Evolutionary conservation across 2,113 vertebrate genomes (phyloP), one percentile per base, ranked within the genome.

Genomic region (Haliaeetus leucogaster): DNA sequence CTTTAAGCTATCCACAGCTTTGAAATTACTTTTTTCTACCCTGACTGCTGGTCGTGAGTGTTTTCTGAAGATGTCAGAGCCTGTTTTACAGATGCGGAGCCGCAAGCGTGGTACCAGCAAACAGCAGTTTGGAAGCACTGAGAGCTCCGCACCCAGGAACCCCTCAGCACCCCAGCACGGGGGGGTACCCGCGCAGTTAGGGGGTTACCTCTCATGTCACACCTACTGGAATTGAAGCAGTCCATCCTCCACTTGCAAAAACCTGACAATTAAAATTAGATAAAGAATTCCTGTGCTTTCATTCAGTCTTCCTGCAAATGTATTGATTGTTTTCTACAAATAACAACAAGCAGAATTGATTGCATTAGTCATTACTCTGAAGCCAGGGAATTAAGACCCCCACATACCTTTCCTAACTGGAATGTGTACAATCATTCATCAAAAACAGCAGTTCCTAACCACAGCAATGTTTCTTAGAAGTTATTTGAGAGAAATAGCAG

Each of bases 41-140:
- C 59, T 6, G 25, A 10, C 27, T 68, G 58, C 14, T 1, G 1
- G n/a, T 17, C 30, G 1, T 0, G 5, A 34, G 42, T 1, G 11
- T 23, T 71, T 32, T 55, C n/a, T 10, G 63, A 22, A 32, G 40
- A 47, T 2, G 3, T 13, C 62, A 16, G 58, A 52, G 62, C 65
- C 68, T 2, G 0, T 26, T 11, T 5, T 10, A 7, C 32, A 68
- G 38, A 7, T 3, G 11, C 15, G 0, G 43, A 70, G 61, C 56
- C 11, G 38, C 9, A 7, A 19, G 30, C 1, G 3, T 1, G 1
- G 17, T 4, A 32, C 61, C 38, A 26, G 63, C 59, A 14, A 20
- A 12, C 23, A 8, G 42, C 27, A 8, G 40, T 1, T 6, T 0
- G 5, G 73, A 21, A 45, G 9, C 58, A 11, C 38, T 5, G 6